Evolutionary conservation across 1,140 invertebrate genomes (phyloP), one percentile per base, ranked within the genome.

Genomic region (Drosophila varians): DNA sequence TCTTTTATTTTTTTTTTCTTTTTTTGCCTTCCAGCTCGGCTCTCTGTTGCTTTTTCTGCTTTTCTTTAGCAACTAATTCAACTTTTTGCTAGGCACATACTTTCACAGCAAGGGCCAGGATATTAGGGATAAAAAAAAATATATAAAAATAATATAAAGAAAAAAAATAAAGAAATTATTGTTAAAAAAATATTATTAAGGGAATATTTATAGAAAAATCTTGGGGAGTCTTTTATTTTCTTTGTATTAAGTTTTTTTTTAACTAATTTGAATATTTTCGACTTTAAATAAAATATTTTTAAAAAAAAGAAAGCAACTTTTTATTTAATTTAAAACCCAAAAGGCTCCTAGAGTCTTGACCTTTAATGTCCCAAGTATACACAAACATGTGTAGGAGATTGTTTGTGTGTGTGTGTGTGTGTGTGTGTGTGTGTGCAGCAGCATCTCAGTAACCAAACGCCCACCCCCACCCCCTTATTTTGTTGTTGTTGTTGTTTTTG

Each of bases 31-130:
- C 11, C 12, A 12, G 7, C 36, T 8, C 25, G 7, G 14, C 25
- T 28, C 31, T 55, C 60, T 66, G 61, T 70, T 70, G 51, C 65
- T 49, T 68, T 62, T 61, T 34, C 36, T 54, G 45, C 55, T 74
- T 84, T 86, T 79, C 57, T 79, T 79, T 76, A 52, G 57, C 79
- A 84, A 86, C 80, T 73, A 76, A 84, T 79, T 84, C 71, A 55
- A 86, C 56, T 51, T 66, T 66, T 49, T 16, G 21, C 36, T 48
- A 40, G 53, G 69, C 65, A 52, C 57, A 77, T 53, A 48, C 53
- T 56, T 36, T 53, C 42, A 14, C 46, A 42, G 16, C 31, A 1
- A 18, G 6, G 25, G 19, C n/a, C 19, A 38, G 6, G 36, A 5
- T 5, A 14, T 14, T 38, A 38, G 7, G 28, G n/a, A n/a, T n/a